These are phyloP conservation scores for Adelosebastes latens DNA, from an alignment of 2,797 vertebrate genomes.

Conservation along the genomic window DNA sequence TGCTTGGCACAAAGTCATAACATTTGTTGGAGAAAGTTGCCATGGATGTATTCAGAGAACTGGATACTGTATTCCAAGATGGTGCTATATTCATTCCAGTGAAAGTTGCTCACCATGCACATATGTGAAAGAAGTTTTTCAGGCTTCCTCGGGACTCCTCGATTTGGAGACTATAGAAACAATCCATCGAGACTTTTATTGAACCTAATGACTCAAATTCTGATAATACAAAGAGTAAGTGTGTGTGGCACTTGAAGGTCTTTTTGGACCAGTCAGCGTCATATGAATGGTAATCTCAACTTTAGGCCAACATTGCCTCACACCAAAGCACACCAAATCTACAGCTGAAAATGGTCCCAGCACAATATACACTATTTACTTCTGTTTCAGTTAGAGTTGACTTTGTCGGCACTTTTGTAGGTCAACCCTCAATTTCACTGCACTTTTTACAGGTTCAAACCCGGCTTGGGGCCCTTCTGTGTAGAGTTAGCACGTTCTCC, in stretches of 20 bases:
- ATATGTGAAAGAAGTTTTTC: not conserved
- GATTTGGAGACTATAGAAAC: no score
- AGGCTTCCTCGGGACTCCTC: not conserved
- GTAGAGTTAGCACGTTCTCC: no score
- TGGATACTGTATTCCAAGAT: not conserved
- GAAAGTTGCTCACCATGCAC: not conserved
- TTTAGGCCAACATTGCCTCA: not conserved
- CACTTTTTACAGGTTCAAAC: no score
- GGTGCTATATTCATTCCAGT: not conserved
- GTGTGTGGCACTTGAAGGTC: no score
- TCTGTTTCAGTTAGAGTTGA: no score
- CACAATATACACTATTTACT: not conserved
- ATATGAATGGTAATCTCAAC: not conserved
- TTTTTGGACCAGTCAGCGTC: not conserved
- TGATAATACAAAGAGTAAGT: not conserved
- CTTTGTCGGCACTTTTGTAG: no score
- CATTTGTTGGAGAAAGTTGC: not conserved
- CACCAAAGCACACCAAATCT: not conserved
- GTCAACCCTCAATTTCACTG: no score
- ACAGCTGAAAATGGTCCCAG: not conserved
- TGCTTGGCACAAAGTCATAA: not conserved
- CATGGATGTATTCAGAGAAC: not conserved
- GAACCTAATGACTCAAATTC: not conserved
- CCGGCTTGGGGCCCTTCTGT: no score
- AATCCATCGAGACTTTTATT: not conserved